Evolutionary conservation across 53 echinoderm and acorn worm genomes (phyloP).

Genomic region (Crossaster papposus): DNA sequence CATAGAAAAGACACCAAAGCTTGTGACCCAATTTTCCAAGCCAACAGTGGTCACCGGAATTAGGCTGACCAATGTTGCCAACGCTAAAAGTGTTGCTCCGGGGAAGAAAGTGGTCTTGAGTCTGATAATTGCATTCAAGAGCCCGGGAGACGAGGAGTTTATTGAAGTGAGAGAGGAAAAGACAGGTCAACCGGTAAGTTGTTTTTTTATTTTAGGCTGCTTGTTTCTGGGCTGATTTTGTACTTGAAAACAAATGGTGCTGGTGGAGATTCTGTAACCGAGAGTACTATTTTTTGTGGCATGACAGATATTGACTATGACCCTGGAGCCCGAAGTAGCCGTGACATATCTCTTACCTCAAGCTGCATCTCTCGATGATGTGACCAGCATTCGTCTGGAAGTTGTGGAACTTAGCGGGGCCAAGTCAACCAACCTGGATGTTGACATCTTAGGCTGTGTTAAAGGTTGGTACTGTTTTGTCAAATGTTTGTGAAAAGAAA

Average conservation of each 20-base stretch:
- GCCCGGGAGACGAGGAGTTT: neutral
- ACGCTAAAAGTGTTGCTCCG: neutral
- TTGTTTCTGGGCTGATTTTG: neutral
- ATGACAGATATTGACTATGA: too few species aligned
- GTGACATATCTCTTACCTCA: too few species aligned
- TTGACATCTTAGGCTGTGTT: too few species aligned
- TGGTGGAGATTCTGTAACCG: too few species aligned
- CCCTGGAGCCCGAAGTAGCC: too few species aligned
- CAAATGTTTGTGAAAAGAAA: neutral
- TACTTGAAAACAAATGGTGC: too few species aligned
- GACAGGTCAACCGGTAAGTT: neutral
- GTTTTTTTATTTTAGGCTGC: neutral
- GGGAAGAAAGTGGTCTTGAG: neutral
- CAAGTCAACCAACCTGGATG: too few species aligned
- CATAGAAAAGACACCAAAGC: neutral
- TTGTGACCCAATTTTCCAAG: neutral
- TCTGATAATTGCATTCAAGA: neutral
- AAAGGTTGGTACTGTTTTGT: too few species aligned
- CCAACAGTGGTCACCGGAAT: neutral
- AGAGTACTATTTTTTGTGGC: too few species aligned
- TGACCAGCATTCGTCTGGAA: too few species aligned
- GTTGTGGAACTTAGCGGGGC: too few species aligned
- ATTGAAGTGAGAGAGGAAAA: neutral
- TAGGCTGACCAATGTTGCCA: neutral
- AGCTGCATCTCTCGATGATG: too few species aligned